Evolutionary conservation across 2,888 invertebrate genomes (phyloP), one percentile per base, ranked within the genome.

Genomic region (Corbicula japonica): DNA sequence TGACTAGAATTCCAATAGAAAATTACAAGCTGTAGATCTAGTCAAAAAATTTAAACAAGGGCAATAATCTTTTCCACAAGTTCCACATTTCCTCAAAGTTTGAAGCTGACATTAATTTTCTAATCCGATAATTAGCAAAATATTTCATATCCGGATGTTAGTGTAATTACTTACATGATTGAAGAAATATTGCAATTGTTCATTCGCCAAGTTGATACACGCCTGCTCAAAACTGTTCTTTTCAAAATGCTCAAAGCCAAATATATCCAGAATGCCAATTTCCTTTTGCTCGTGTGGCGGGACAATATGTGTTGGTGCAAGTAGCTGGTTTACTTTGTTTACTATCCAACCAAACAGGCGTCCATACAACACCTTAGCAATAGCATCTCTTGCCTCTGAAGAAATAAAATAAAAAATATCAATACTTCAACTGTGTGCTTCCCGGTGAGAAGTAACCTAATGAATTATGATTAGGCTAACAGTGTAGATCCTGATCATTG

Each of bases 311-410:
- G 86, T 66, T 8, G 91, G 90, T 0, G 90, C 94, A 80, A 94
- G 89, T 41, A 94, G 92, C 74, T 91, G 89, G 88, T 94, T 94
- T 72, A 94, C 91, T 85, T 94, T 94, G 87, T 93, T 92, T 58
- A 94, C 94, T 69, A 94, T 92, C 94, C 94, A 94, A 70, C 94
- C 92, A 91, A 94, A 94, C 82, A 94, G 86, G 6, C 94, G 92
- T 3, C 94, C 93, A 89, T 94, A 94, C 54, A 94, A 86, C 62
- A 94, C 92, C 88, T 94, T 94, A 21, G 94, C 92, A 87, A 94
- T 90, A 58, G 94, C 94, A 87, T 93, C 92, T 60, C 92, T 74
- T 0, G 91, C 91, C 86, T 93, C 93, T 91, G 84, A 35, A 72
- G 71, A 48, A 30, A 15, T n/a, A 41, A 1, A 58, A 48, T 18